Evolutionary conservation across 1,140 invertebrate genomes (phyloP), one percentile per base, ranked within the genome.

Genomic region (Ctenoplectra terminalis): DNA sequence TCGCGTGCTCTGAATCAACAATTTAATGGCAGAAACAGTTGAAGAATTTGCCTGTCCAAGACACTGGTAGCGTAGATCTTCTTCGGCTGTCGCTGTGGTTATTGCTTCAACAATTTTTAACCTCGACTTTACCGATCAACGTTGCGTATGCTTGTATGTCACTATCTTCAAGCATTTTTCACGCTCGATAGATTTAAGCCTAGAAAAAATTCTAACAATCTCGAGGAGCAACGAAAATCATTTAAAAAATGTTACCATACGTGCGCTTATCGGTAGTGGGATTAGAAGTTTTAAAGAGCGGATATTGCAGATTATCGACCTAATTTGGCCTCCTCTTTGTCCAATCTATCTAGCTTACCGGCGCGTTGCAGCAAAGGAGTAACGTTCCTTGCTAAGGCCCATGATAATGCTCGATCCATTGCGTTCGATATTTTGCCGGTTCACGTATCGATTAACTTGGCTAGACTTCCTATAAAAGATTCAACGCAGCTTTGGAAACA

Each of bases 231-330:
- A 40, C 23, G 52, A 50, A 52, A 75, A 64, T 70, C 34, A 31
- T 31, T 70, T n/a, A 48, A 70, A 31, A 17, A n/a, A 46, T 52
- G 20, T 73, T 80, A 54, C 26, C 58, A 43, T 46, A 37, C 48
- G 60, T 48, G 9, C 75, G 67, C 63, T 73, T 80, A 73, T 73
- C 46, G 34, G 31, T n/a, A 34, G 20, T 5, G 8, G 17, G 37
- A 46, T 52, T 11, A n/a, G 29, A 31, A 20, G 29, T 20, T 72
- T 63, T 29, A 17, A 61, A 43, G 34, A 17, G 13, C 46, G 29
- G 23, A 69, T 23, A 70, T 70, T 9, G 26, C 15, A 43, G 34
- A 73, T 73, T 70, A 70, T 34, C 60, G 58, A 23, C 26, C 9
- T 64, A 20, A 37, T 52, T 61, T 48, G 26, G 26, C 50, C 37